A percentile compares a stretch with the other conserved stretches of the same genome.
Evolutionary conservation across 1,140 invertebrate genomes (phyloP).

Genomic region (Trichogramma pretiosum): DNA sequence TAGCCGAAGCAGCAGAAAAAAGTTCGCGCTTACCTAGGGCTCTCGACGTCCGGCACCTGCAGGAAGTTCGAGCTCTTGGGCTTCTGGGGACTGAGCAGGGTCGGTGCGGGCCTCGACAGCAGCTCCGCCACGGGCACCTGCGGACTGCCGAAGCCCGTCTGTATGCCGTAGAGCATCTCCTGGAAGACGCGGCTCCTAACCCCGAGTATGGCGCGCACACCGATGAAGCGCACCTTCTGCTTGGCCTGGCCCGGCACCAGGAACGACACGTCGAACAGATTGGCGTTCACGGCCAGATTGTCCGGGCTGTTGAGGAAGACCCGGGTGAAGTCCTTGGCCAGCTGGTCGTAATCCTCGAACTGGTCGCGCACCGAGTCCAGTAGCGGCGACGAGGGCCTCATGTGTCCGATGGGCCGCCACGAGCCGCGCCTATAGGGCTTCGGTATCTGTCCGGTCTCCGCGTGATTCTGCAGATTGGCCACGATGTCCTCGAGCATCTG

Average conservation of each 20-base stretch:
- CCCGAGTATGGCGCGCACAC: slow-evolving; percentile 82
- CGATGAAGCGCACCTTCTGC: slow-evolving; percentile 81
- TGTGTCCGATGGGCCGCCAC: slow-evolving; percentile 90
- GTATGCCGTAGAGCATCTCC: slow-evolving; percentile 92
- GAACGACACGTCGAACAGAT: slow-evolving; percentile 85
- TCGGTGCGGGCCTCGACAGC: slow-evolving; percentile 73
- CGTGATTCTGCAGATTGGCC: slow-evolving; percentile 86
- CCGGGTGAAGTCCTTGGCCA: slow-evolving; percentile 85
- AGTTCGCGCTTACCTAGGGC: slow-evolving; percentile 46
- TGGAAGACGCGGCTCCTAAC: slow-evolving; percentile 82
- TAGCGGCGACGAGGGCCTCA: slow-evolving; percentile 85
- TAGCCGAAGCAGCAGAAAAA: no score
- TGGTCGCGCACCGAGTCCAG: slow-evolving; percentile 84
- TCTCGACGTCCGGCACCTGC: slow-evolving; percentile 68
- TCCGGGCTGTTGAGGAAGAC: slow-evolving; percentile 76
- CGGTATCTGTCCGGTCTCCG: slow-evolving; percentile 89
- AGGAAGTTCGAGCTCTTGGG: slow-evolving; percentile 88
- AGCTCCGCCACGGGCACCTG: slow-evolving; percentile 85
- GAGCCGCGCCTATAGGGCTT: slow-evolving; percentile 85
- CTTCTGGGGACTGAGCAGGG: slow-evolving; percentile 71
- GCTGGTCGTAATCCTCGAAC: slow-evolving; percentile 88
- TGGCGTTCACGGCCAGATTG: slow-evolving; percentile 61
- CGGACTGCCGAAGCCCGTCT: slow-evolving; percentile 85
- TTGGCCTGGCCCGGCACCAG: slow-evolving; percentile 78
- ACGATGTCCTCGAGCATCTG: slow-evolving; percentile 94